phyloP scores from a whole-genome alignment of 2,113 vertebrate genomes.

The Pangasianodon gigas region DNA sequence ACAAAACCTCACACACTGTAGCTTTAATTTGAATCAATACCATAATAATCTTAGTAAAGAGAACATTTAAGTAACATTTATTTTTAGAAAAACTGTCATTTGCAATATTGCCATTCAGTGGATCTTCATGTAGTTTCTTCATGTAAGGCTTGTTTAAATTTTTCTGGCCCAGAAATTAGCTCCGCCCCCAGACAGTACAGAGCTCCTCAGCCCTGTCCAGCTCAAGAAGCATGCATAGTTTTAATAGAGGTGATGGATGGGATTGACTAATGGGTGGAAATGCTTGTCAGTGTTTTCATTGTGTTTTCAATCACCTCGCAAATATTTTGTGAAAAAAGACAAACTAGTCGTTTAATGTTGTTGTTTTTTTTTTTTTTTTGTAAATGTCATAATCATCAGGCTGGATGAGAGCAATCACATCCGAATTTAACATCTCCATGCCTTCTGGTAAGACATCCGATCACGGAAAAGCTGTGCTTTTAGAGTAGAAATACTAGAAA shows the following conservation, averaged over 20 bases:
- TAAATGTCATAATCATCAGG: constrained; percentile 66
- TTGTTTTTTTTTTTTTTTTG: constrained; percentile 13
- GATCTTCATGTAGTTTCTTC: neutral
- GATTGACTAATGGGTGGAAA: neutral
- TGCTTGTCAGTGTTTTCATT: neutral
- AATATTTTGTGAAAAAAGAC: neutral
- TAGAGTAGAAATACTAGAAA: neutral
- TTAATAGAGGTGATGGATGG: neutral
- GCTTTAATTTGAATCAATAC: neutral
- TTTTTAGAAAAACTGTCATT: neutral
- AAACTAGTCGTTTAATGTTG: neutral
- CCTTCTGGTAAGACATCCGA: neutral
- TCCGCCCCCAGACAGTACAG: neutral
- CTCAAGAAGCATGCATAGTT: neutral
- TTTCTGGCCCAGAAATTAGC: neutral
- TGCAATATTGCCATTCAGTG: neutral
- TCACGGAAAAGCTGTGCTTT: neutral
- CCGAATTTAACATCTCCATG: constrained; percentile 64
- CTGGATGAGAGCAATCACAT: constrained; percentile 74
- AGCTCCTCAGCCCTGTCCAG: no score
- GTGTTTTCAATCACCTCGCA: neutral
- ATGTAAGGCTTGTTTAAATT: neutral
- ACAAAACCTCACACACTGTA: neutral
- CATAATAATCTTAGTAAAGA: neutral
- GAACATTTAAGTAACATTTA: neutral